phyloP scores from a whole-genome alignment of 2,888 invertebrate species.

The Zaprionus lineosus region DNA sequence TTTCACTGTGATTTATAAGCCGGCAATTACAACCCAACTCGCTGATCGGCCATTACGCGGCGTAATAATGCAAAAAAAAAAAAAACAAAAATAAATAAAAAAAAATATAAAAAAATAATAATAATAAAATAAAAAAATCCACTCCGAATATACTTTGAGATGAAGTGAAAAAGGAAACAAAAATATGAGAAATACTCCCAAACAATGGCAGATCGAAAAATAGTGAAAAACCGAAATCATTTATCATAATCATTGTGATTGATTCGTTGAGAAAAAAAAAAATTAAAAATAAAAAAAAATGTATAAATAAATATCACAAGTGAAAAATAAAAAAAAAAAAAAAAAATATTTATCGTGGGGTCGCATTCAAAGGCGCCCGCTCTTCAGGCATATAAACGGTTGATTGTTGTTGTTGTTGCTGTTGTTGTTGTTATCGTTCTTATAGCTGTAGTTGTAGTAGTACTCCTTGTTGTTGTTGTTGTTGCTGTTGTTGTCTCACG shows the following conservation, averaged over 20 bases:
- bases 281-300: slow-evolving; percentile 22
- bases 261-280: slow-evolving; percentile 75
- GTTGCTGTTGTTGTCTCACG: slow-evolving; percentile 64
- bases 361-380: slow-evolving; percentile 68
- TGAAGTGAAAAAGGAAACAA: slow-evolving; percentile 2
- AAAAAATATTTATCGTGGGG: slow-evolving; percentile 46
- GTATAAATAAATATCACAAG: slow-evolving; percentile 63
- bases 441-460: slow-evolving; percentile 45
- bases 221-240: slow-evolving; percentile 75
- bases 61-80: slow-evolving; percentile 69
- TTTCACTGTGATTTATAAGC: slow-evolving; percentile 73
- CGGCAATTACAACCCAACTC: slow-evolving; percentile 66
- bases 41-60: slow-evolving; percentile 69
- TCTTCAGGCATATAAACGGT: slow-evolving; percentile 77
- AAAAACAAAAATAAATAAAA: neutral
- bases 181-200: slow-evolving; percentile 22
- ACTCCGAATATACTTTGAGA: neutral
- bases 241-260: slow-evolving; percentile 82
- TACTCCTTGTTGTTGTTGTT: slow-evolving; percentile 53
- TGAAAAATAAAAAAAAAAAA: slow-evolving; percentile 45
- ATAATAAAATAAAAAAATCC: slow-evolving; percentile 13
- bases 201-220: slow-evolving; percentile 53
- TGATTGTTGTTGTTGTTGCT: slow-evolving; percentile 42
- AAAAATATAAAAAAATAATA: slow-evolving; percentile 7
- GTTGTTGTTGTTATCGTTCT: slow-evolving; percentile 14